These are phyloP conservation scores for Macrosiphum euphorbiae DNA, from an alignment of 2,888 invertebrate genomes.

Conservation along the genomic window DNA sequence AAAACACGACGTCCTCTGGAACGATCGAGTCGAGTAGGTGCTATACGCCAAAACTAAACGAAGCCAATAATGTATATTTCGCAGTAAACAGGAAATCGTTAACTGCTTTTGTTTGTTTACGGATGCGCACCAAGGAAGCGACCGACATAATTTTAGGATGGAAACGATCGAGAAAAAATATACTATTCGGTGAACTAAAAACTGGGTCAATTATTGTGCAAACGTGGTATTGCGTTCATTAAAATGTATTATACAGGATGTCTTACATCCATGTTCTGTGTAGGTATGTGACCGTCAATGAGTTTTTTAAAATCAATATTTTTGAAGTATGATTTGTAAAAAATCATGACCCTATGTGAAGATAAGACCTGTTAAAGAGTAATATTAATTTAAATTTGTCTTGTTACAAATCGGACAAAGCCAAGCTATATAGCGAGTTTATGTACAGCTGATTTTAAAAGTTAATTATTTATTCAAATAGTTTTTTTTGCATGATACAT, in stretches of 20 bases:
- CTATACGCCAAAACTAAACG: not conserved
- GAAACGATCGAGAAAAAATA: not conserved
- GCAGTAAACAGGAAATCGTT: constrained; percentile 9
- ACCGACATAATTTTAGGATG: constrained; percentile 4
- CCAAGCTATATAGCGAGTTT: not conserved
- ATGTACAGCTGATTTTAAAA: not conserved
- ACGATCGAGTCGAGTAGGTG: not conserved
- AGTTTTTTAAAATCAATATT: not conserved
- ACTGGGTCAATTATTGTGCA: not conserved
- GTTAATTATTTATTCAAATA: not conserved
- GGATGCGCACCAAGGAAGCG: not conserved
- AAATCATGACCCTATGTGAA: not conserved
- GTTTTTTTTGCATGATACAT: not conserved
- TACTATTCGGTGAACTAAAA: not conserved
- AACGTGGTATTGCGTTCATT: not conserved
- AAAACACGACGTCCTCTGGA: not conserved
- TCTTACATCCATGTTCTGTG: not conserved
- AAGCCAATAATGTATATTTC: not conserved
- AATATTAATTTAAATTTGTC: not conserved
- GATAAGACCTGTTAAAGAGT: not conserved
- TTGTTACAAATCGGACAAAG: not conserved
- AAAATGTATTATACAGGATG: not conserved
- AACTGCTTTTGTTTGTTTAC: constrained; percentile 18
- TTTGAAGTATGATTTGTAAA: not conserved
- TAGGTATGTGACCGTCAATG: not conserved